Percentiles rank a stretch among this genome's conserved stretches.
phyloP scores from a whole-genome alignment of 2,888 invertebrate genomes.

The Crocallis elinguaria region DNA sequence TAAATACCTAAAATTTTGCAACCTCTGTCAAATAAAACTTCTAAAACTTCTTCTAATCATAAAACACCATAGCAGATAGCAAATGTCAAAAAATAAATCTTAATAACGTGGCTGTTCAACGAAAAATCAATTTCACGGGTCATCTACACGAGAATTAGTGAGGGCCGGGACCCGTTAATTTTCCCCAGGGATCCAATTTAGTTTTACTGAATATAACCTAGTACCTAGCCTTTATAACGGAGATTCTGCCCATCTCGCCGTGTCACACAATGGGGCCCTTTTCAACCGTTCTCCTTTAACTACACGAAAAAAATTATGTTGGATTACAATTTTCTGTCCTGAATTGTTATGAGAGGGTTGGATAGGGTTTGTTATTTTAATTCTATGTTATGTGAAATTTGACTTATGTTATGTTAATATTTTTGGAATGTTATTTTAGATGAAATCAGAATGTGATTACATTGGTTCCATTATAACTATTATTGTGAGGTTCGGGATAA shows the following conservation, averaged over 20 bases:
- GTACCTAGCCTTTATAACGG: slow-evolving; percentile 20
- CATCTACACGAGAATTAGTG: slow-evolving; percentile 49
- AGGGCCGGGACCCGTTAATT: slow-evolving; percentile 40
- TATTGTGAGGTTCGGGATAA: no score
- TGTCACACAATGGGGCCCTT: slow-evolving; percentile 27
- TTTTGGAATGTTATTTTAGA: neutral
- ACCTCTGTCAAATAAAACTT: no score
- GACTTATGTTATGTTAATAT: neutral
- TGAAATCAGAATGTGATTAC: neutral
- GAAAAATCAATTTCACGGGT: slow-evolving; percentile 56
- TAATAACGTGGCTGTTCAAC: slow-evolving; percentile 37
- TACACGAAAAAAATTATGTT: slow-evolving; percentile 31
- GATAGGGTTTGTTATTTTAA: slow-evolving; percentile 8
- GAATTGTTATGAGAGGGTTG: slow-evolving; percentile 27
- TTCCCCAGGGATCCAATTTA: slow-evolving; percentile 41
- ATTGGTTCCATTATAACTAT: no score
- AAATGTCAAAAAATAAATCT: slow-evolving; percentile 23
- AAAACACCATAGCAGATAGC: slow-evolving; percentile 8
- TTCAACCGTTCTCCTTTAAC: slow-evolving; percentile 23
- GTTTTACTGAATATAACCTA: slow-evolving; percentile 38
- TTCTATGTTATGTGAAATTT: slow-evolving; percentile 14
- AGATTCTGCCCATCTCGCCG: slow-evolving; percentile 26
- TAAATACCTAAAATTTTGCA: neutral
- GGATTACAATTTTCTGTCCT: slow-evolving; percentile 26
- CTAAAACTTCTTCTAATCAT: no score